These are phyloP conservation scores for Nerophis ophidion DNA, from an alignment of 2,113 vertebrate genomes.

Conservation along the genomic window DNA sequence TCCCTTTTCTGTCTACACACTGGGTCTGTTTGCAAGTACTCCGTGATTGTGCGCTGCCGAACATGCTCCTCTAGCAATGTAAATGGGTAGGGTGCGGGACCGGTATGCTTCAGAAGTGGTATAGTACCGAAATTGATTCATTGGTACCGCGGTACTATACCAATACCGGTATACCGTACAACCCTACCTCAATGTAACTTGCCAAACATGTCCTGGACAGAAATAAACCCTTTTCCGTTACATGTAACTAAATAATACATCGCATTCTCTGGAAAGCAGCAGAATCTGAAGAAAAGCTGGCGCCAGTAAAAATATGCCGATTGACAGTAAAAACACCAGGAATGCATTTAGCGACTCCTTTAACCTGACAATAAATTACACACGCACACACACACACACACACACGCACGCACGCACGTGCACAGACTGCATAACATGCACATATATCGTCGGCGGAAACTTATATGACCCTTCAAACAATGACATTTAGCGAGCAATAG, in stretches of 20 bases:
- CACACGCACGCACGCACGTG: background rate
- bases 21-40: no score
- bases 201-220: no score
- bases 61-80: no score
- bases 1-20: no score
- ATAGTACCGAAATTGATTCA: no score
- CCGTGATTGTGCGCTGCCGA: no score
- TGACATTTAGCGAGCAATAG: slow-evolving; percentile 19
- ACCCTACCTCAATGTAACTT: no score
- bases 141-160: no score
- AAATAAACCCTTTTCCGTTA: no score
- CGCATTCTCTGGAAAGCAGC: slow-evolving; percentile 11
- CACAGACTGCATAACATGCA: background rate
- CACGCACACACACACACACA: background rate
- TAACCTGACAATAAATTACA: slow-evolving; percentile 3
- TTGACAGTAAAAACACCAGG: slow-evolving; percentile 6
- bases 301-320: slow-evolving; percentile 19
- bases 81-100: no score
- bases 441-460: background rate
- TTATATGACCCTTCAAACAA: slow-evolving; percentile 1
- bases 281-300: slow-evolving; percentile 1
- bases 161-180: no score
- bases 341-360: slow-evolving; percentile 9
- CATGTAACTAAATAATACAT: slow-evolving; percentile 7
- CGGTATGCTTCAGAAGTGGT: no score